Percentiles rank a stretch among this genome's conserved stretches.
phyloP scores from a whole-genome alignment of 2,113 vertebrate species.

The Myotis brandtii region DNA sequence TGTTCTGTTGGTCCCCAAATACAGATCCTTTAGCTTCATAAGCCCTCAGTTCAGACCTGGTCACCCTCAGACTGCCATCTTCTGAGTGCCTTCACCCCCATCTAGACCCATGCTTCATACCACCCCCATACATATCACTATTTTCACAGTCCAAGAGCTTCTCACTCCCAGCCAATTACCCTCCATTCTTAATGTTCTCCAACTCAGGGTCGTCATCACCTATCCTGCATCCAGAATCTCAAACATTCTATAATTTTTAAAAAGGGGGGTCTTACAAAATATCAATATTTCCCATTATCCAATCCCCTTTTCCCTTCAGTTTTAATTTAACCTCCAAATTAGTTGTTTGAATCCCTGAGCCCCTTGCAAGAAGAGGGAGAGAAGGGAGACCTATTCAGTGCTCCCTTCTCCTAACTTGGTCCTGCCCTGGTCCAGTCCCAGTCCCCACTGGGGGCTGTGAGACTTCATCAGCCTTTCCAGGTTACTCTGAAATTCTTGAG shows the following conservation, averaged over 20 bases:
- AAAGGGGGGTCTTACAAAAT: neutral
- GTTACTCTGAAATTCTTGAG: conserved; percentile 69
- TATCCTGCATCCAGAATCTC: neutral
- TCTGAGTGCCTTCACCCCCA: neutral
- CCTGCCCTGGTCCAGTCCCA: neutral
- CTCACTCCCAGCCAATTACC: neutral
- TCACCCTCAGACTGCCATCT: neutral
- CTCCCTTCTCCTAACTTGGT: conserved; percentile 50
- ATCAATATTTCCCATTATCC: neutral
- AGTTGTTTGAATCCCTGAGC: neutral
- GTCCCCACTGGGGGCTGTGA: conserved; percentile 30
- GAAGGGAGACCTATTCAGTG: neutral
- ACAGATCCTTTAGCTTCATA: neutral
- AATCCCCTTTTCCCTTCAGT: neutral
- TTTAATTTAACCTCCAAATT: conserved; percentile 48
- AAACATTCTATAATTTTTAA: neutral
- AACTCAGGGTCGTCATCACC: neutral
- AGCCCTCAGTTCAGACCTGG: neutral
- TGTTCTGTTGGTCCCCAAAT: neutral
- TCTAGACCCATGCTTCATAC: neutral
- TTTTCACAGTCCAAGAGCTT: neutral
- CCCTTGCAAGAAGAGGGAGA: neutral
- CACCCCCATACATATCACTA: neutral
- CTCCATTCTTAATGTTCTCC: neutral
- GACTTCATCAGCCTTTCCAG: conserved; percentile 68